These are phyloP conservation scores for Sphaerodactylus townsendi DNA, from an alignment of 2,113 vertebrate species.

Conservation along the genomic window DNA sequence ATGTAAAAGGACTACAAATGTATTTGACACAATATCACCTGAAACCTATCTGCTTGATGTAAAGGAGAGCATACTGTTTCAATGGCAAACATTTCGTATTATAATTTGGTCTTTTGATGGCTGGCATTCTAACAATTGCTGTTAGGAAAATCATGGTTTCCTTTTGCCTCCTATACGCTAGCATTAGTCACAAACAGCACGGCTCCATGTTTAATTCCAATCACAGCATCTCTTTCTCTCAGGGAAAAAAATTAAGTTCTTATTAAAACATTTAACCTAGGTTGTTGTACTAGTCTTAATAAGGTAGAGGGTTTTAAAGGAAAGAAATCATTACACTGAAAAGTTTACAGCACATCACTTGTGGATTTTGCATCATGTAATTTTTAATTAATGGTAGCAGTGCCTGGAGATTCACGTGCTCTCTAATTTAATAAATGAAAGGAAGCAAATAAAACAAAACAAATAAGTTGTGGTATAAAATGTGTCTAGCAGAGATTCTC, in stretches of 20 bases:
- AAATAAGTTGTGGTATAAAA: constrained; percentile 22
- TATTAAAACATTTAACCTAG: constrained; percentile 42
- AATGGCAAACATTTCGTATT: constrained; percentile 48
- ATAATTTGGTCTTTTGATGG: constrained; percentile 44
- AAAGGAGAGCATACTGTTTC: background rate
- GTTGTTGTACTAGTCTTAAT: constrained; percentile 35
- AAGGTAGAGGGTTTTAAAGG: background rate
- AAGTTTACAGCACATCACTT: constrained; percentile 31
- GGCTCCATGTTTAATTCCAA: constrained; percentile 69
- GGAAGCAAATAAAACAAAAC: constrained; percentile 17
- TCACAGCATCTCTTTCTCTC: constrained; percentile 64
- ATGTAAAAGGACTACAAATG: background rate
- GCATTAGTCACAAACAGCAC: constrained; percentile 72
- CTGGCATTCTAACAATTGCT: constrained; percentile 60
- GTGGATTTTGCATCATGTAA: constrained; percentile 12
- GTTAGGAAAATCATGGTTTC: constrained; percentile 57
- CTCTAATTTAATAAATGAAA: constrained; percentile 36
- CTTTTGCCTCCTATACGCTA: constrained; percentile 49
- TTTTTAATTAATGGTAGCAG: constrained; percentile 45
- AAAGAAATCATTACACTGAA: constrained; percentile 35
- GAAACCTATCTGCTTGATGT: background rate
- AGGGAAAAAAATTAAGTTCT: constrained; percentile 60
- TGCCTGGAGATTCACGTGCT: background rate
- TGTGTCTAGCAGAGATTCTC: constrained; percentile 6
- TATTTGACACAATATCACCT: background rate